Conservation (phyloP, 2,113 vertebrate species). For the Carassius auratus region DNA sequence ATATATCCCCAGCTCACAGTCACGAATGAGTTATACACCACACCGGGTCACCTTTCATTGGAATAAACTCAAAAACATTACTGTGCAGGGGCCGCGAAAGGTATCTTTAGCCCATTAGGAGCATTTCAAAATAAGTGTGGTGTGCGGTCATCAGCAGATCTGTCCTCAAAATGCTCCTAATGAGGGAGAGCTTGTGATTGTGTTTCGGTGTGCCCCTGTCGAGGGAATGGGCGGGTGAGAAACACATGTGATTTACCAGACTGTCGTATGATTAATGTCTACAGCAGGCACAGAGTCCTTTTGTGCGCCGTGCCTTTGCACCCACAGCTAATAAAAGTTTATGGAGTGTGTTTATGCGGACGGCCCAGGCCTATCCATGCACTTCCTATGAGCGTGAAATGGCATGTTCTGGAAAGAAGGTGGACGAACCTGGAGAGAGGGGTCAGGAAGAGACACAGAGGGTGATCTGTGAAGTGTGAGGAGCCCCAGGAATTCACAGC, state of each 20-base stretch:
- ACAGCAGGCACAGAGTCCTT: conserved; percentile 59
- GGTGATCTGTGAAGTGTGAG: conserved; percentile 64
- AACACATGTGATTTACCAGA: conserved; percentile 38
- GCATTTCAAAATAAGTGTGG: not conserved
- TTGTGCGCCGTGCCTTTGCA: conserved; percentile 50
- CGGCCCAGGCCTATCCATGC: conserved; percentile 3
- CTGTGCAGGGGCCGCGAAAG: not conserved
- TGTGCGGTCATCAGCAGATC: not conserved
- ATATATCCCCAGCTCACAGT: conserved; percentile 45
- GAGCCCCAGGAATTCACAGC: conserved; percentile 66
- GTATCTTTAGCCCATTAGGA: conserved; percentile 8
- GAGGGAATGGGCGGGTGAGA: conserved; percentile 12
- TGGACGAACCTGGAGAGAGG: not conserved
- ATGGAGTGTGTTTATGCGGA: conserved; percentile 62
- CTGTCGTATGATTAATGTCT: conserved; percentile 62
- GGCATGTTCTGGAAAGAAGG: conserved; percentile 22
- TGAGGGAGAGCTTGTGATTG: conserved; percentile 35
- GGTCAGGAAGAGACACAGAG: conserved; percentile 43
- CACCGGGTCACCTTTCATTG: conserved; percentile 51
- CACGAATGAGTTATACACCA: conserved; percentile 49
- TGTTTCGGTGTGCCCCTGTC: not conserved
- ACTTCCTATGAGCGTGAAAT: conserved; percentile 19
- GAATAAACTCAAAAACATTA: conserved; percentile 2
- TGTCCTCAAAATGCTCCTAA: not conserved
- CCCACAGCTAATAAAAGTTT: conserved; percentile 70